phyloP scores from a whole-genome alignment of 2,888 invertebrate species.

The Polia nebulosa region DNA sequence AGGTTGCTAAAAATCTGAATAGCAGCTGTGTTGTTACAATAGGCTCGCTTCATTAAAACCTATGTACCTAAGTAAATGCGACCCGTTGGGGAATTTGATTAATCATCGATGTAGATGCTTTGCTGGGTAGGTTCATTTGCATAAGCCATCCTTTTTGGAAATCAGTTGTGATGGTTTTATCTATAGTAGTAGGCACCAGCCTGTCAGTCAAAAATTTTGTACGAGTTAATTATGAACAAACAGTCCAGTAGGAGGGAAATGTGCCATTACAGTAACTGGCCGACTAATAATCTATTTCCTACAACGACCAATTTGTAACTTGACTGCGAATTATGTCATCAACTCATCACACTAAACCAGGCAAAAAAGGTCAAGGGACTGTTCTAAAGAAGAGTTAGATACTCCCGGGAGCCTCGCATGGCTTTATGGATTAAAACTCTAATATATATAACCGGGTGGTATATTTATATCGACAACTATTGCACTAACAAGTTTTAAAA shows the following conservation, averaged over 20 bases:
- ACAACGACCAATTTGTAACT: slow-evolving; percentile 5
- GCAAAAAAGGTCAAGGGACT: neutral
- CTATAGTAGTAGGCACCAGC: neutral
- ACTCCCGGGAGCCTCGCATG: neutral
- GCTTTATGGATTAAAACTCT: neutral
- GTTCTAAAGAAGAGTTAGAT: too few relatives aligned
- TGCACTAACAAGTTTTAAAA: neutral
- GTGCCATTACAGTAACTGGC: slow-evolving; percentile 1
- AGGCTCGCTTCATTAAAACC: slow-evolving; percentile 15
- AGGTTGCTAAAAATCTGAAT: neutral
- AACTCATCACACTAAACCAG: neutral
- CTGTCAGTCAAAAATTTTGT: slow-evolving; percentile 7
- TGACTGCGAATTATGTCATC: slow-evolving; percentile 20
- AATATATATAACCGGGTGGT: too few relatives aligned
- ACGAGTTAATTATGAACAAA: neutral
- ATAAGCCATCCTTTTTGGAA: slow-evolving; percentile 4
- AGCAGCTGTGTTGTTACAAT: neutral
- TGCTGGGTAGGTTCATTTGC: neutral
- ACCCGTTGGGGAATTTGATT: slow-evolving; percentile 1
- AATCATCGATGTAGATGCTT: neutral
- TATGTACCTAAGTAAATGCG: slow-evolving; percentile 20
- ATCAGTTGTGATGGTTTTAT: neutral
- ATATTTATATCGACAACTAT: neutral
- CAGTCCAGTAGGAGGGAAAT: neutral
- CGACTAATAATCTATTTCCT: slow-evolving; percentile 16